Conservation (phyloP, 2,113 vertebrate species). For the Brevimyrus niger region DNA sequence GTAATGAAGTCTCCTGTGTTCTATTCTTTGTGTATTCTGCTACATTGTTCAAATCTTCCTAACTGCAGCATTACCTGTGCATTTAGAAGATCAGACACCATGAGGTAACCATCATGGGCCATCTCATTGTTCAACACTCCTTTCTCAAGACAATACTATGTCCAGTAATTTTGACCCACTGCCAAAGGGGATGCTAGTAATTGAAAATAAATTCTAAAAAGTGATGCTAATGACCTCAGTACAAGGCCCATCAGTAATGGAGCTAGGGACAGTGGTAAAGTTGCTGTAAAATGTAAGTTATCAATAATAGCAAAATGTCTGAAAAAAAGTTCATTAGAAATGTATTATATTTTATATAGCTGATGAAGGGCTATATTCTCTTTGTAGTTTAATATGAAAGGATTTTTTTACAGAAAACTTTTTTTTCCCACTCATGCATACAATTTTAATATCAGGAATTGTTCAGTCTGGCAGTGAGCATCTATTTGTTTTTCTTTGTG, state of each 20-base stretch:
- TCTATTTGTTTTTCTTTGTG: constrained; percentile 2
- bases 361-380: background rate
- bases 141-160: background rate
- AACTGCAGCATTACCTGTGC: background rate
- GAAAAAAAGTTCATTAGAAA: background rate
- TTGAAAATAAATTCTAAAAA: background rate
- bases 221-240: background rate
- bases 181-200: background rate
- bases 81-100: background rate
- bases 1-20: background rate
- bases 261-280: background rate
- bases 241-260: background rate
- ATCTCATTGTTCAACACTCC: background rate
- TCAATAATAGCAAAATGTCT: background rate
- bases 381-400: background rate
- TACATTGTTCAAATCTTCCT: background rate
- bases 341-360: background rate
- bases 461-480: background rate
- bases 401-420: background rate
- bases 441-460: background rate
- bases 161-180: background rate
- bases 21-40: background rate
- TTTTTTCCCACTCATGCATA: background rate
- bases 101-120: background rate
- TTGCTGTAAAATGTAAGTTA: background rate